Conservation (phyloP, 2,797 vertebrate genomes). For the Anolis apletophallus region DNA sequence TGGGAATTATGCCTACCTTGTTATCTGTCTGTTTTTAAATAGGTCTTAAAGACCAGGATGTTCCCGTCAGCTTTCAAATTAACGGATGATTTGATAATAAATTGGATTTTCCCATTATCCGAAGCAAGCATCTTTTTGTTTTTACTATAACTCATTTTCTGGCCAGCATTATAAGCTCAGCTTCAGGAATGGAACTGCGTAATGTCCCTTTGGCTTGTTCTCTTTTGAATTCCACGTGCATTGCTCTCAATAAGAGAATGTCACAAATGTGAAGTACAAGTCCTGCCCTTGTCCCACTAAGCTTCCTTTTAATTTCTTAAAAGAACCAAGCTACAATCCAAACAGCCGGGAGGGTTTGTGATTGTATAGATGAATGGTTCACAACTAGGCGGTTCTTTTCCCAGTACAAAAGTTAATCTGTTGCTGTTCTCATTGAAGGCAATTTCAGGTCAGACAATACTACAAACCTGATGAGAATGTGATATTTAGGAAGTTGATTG, state of each 20-base stretch:
- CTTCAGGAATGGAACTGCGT: background rate
- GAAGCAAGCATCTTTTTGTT: background rate
- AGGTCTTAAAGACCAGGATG: background rate
- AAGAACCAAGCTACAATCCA: background rate
- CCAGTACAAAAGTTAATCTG: background rate
- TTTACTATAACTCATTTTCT: background rate
- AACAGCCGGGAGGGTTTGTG: background rate
- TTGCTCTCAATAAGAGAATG: background rate
- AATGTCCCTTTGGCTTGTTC: background rate
- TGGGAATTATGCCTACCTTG: too few relatives aligned
- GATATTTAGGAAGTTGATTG: background rate
- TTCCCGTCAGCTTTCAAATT: background rate
- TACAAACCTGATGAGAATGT: background rate
- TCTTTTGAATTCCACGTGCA: background rate
- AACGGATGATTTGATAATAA: background rate
- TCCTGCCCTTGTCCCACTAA: background rate
- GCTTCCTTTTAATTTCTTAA: background rate
- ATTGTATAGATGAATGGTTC: background rate
- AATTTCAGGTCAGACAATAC: background rate
- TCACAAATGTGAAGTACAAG: background rate
- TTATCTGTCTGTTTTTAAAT: too few relatives aligned
- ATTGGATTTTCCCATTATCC: background rate
- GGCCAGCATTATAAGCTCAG: background rate
- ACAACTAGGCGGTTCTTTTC: background rate
- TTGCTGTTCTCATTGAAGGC: background rate